phyloP scores from a whole-genome alignment of 2,888 invertebrate species.

The Himalopsyche tibetana region DNA sequence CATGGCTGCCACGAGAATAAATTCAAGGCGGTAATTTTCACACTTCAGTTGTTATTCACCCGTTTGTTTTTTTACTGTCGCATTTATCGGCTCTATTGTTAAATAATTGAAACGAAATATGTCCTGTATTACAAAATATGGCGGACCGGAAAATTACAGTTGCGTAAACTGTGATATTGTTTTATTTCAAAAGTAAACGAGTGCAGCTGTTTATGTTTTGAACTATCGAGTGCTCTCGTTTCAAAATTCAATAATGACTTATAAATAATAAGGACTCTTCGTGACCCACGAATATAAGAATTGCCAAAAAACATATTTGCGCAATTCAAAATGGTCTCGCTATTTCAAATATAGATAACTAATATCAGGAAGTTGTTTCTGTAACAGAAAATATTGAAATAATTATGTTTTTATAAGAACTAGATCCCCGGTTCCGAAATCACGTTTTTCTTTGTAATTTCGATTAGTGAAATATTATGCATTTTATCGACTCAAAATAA shows the following conservation, averaged over 20 bases:
- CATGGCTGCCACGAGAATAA: background rate
- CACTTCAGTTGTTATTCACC: constrained; percentile 47
- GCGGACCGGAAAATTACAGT: background rate
- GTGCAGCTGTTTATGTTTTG: background rate
- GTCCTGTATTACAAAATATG: constrained; percentile 21
- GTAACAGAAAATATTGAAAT: too few species aligned
- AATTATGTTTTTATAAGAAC: too few species aligned
- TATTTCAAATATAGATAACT: too few species aligned
- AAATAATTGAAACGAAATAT: constrained; percentile 26
- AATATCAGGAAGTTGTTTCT: too few species aligned
- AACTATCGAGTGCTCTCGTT: background rate
- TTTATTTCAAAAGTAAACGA: background rate
- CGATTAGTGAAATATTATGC: too few species aligned
- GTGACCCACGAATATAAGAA: background rate
- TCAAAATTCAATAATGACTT: background rate
- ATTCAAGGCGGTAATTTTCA: constrained; percentile 50
- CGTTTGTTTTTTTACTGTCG: background rate
- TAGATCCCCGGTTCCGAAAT: too few species aligned
- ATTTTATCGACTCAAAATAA: too few species aligned
- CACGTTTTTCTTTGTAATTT: too few species aligned
- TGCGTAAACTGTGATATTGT: background rate
- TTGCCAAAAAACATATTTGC: background rate
- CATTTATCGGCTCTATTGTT: background rate
- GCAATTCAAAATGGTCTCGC: background rate
- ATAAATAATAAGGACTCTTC: constrained; percentile 17